Percentiles rank a stretch among this genome's conserved stretches.
These are phyloP conservation scores for Discoglossus pictus DNA, from an alignment of 2,797 vertebrate genomes.

Conservation along the genomic window DNA sequence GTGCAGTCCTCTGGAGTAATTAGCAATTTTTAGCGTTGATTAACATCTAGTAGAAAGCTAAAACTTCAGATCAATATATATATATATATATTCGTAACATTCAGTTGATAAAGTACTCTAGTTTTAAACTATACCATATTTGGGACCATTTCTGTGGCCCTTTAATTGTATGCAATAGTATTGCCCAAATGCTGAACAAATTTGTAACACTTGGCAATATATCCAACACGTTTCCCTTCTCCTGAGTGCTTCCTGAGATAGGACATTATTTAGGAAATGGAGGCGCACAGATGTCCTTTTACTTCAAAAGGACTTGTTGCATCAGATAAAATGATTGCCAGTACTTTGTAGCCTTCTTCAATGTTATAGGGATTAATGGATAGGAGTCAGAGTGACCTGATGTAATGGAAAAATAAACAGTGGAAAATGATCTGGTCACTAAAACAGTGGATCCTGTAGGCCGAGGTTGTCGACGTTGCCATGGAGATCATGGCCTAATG, in stretches of 20 bases:
- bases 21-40: no score
- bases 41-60: no score
- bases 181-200: neutral
- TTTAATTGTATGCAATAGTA: no score
- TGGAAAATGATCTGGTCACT: neutral
- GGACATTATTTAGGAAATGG: constrained; percentile 6
- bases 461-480: no score
- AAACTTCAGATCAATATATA: no score
- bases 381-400: constrained; percentile 5
- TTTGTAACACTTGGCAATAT: neutral
- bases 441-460: no score
- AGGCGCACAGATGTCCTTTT: neutral
- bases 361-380: constrained; percentile 1
- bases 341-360: constrained; percentile 4
- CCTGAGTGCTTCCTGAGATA: constrained; percentile 30
- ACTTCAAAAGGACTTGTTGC: neutral
- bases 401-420: constrained; percentile 13
- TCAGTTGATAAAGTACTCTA: no score
- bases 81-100: no score
- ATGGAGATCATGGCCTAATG: no score
- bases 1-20: no score
- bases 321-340: neutral
- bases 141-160: no score
- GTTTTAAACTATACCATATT: no score
- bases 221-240: neutral